Evolutionary conservation across 2,113 vertebrate genomes (phyloP).

Genomic region (Acrocephalus arundinaceus): DNA sequence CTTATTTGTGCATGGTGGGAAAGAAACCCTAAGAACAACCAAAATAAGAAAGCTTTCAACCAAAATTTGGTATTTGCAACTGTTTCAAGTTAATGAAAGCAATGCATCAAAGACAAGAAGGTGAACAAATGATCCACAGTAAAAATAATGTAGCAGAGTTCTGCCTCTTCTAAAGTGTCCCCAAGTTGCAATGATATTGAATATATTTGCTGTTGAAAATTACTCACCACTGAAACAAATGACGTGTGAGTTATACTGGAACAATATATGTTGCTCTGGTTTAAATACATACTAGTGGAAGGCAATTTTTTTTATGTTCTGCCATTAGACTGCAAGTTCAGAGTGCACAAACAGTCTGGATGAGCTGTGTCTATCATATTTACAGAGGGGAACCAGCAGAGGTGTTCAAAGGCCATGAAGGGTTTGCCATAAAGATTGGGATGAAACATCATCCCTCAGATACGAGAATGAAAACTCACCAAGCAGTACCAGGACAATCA

Average conservation of each 20-base stretch:
- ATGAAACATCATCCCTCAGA: neutral
- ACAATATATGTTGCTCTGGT: neutral
- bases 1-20: neutral
- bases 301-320: neutral
- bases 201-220: neutral
- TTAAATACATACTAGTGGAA: neutral
- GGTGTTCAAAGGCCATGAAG: neutral
- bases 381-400: neutral
- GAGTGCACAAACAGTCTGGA: neutral
- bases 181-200: neutral
- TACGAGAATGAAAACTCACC: neutral
- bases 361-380: neutral
- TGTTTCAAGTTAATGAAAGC: slow-evolving; percentile 25
- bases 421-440: neutral
- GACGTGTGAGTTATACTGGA: neutral
- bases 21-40: neutral
- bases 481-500: neutral
- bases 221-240: neutral
- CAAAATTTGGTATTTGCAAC: neutral
- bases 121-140: neutral
- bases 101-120: slow-evolving; percentile 24
- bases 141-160: neutral
- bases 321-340: neutral
- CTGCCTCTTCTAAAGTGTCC: neutral
- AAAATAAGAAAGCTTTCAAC: neutral